phyloP scores from a whole-genome alignment of 2,797 vertebrate genomes.

The Xenops minutus region DNA sequence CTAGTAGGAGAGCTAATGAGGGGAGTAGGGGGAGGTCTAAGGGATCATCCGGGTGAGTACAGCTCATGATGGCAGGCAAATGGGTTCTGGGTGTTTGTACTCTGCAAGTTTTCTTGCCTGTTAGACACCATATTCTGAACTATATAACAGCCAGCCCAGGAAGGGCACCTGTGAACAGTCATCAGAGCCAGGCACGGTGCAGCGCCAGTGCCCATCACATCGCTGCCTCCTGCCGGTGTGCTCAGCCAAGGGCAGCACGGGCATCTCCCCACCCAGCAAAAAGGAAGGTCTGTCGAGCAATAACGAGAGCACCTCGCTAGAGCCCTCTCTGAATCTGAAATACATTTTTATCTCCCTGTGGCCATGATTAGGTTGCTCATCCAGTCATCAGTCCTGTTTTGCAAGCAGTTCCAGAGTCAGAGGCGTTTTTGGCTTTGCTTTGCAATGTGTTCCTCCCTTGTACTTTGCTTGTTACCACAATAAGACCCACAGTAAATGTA shows the following conservation, averaged over 20 bases:
- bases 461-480: neutral
- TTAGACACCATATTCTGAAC: neutral
- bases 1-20: too few species aligned
- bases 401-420: neutral
- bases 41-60: neutral
- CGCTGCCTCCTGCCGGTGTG: neutral
- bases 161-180: fast-evolving
- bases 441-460: neutral
- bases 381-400: neutral
- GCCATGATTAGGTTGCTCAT: neutral
- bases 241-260: neutral
- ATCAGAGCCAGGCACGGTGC: neutral
- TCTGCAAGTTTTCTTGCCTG: neutral
- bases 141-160: fast-evolving
- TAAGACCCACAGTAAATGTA: neutral
- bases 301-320: neutral
- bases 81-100: fast-evolving
- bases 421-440: neutral
- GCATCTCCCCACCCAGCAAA: neutral
- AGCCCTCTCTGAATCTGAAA: neutral
- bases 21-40: neutral
- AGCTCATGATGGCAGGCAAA: neutral
- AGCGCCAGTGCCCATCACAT: neutral
- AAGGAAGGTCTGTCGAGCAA: neutral
- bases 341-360: neutral